phyloP scores from a whole-genome alignment of 1,140 invertebrate species.

The Ips typographus region DNA sequence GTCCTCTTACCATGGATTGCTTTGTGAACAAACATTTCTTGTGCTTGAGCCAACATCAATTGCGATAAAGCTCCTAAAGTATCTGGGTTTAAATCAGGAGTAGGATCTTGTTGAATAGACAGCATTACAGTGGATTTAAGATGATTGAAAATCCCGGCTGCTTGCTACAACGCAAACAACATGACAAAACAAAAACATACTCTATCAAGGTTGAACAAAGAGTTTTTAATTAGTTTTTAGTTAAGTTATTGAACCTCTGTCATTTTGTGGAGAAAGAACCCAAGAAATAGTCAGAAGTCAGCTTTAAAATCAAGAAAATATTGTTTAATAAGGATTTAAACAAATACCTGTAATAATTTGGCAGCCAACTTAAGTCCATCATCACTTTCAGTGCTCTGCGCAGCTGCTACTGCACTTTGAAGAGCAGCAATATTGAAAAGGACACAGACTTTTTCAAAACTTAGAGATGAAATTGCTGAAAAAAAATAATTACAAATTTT shows the following conservation, averaged over 20 bases:
- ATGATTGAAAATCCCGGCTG: constrained; percentile 87
- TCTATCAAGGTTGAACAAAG: not conserved
- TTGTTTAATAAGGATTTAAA: constrained; percentile 2
- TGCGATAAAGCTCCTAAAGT: constrained; percentile 80
- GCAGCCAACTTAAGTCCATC: constrained; percentile 92
- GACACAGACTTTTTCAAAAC: constrained; percentile 93
- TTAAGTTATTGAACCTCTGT: not conserved
- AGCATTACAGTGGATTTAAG: constrained; percentile 85
- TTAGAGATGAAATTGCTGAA: constrained; percentile 78
- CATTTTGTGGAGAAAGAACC: not conserved
- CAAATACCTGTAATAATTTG: constrained; percentile 83
- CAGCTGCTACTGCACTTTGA: constrained; percentile 85
- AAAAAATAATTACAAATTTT: constrained; percentile 9
- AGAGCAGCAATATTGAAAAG: constrained; percentile 97
- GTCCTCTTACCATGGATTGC: constrained; percentile 83
- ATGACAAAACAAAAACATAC: too few species aligned
- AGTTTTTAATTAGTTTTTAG: not conserved
- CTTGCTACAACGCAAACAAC: constrained; percentile 62
- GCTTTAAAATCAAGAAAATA: not conserved
- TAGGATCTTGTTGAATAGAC: constrained; percentile 90
- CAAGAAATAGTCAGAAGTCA: not conserved
- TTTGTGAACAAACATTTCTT: constrained; percentile 96
- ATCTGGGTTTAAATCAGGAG: constrained; percentile 92
- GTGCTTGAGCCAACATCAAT: constrained; percentile 96
- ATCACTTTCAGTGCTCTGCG: constrained; percentile 85